Conservation (phyloP, 2,797 vertebrate genomes). For the Decapterus maruadsi region DNA sequence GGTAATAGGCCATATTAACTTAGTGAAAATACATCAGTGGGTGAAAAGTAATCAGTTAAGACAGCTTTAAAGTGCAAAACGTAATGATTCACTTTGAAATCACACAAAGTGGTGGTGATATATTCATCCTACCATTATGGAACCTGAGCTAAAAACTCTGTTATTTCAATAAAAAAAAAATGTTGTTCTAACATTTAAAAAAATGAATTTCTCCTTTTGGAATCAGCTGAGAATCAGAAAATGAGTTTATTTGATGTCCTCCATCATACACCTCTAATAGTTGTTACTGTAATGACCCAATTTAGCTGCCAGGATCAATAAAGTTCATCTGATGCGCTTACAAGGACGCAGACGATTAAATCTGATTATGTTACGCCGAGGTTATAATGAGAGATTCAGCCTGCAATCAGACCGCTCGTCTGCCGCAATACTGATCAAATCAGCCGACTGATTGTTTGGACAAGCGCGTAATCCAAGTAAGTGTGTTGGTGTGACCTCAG, state of each 20-base stretch:
- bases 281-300: conserved; percentile 38
- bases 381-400: conserved; percentile 38
- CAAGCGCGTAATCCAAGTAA: conserved; percentile 19
- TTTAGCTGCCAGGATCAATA: conserved; percentile 55
- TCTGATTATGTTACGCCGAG: conserved; percentile 43
- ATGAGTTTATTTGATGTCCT: background rate
- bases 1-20: too few species aligned
- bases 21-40: too few species aligned
- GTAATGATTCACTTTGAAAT: too few species aligned
- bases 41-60: background rate
- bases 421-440: conserved; percentile 39
- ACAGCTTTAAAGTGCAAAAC: background rate
- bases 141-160: background rate
- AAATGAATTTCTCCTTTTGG: conserved; percentile 4
- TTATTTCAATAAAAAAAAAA: background rate
- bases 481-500: conserved; percentile 33
- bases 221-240: conserved; percentile 24
- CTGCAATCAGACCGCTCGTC: conserved; percentile 40
- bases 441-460: conserved; percentile 39
- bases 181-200: background rate
- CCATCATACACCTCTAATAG: background rate
- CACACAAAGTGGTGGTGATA: background rate
- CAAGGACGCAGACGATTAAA: conserved; percentile 44
- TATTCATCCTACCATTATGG: background rate
- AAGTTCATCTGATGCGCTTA: conserved; percentile 31